phyloP scores from a whole-genome alignment of 2,797 vertebrate genomes.

The Sparidentex hasta region DNA sequence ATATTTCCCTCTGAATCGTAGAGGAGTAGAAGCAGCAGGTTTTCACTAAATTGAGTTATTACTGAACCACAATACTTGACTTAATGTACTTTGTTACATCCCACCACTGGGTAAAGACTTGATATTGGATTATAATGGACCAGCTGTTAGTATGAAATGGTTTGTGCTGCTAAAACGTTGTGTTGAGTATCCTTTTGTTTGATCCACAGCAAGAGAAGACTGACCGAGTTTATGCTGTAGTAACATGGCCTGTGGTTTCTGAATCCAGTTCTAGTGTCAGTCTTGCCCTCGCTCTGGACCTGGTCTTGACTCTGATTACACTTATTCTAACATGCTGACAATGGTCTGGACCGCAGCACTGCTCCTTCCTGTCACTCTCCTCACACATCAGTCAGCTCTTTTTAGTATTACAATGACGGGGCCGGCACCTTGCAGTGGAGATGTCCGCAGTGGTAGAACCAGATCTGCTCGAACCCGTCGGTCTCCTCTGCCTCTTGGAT shows the following conservation, averaged over 20 bases:
- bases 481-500: slow-evolving; percentile 90
- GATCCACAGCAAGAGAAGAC: neutral
- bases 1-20: no score
- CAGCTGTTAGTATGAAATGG: neutral
- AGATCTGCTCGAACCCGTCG: slow-evolving; percentile 90
- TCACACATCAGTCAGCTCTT: neutral
- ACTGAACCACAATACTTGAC: no score
- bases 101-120: no score
- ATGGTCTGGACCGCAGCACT: neutral
- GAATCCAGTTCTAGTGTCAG: no score
- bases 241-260: neutral
- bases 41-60: no score
- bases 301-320: neutral
- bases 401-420: slow-evolving; percentile 6
- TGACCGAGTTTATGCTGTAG: neutral
- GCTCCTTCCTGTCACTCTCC: neutral
- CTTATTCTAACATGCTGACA: neutral
- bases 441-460: slow-evolving; percentile 91
- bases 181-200: neutral
- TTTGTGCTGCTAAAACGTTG: neutral
- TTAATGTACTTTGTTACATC: no score
- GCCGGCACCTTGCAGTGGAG: slow-evolving; percentile 89
- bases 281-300: neutral
- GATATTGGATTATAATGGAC: no score
- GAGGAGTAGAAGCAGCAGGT: no score